Conservation (phyloP, 2,113 vertebrate species). For the Leiothrix lutea region DNA sequence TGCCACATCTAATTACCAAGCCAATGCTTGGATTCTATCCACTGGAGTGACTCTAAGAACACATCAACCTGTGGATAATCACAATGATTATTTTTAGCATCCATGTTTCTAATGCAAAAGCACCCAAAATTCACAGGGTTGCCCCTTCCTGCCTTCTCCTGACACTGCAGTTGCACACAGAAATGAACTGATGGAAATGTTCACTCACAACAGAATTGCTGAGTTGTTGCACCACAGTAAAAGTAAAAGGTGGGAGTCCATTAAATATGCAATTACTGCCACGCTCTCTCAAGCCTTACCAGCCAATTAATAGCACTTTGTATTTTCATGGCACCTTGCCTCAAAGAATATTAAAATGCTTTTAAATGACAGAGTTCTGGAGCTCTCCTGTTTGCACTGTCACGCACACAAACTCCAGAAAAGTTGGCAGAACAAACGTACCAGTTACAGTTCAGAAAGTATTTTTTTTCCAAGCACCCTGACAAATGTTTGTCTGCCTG, state of each 20-base stretch:
- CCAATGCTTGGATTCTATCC: neutral
- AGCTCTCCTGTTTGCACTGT: neutral
- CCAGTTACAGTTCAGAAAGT: neutral
- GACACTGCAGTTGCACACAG: neutral
- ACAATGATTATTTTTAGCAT: neutral
- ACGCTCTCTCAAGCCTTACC: neutral
- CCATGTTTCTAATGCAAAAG: neutral
- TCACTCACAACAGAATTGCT: fast-evolving
- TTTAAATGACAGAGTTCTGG: neutral
- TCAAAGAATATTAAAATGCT: neutral
- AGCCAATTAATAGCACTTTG: neutral
- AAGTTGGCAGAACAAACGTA: neutral
- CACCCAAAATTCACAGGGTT: neutral
- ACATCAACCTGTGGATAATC: neutral
- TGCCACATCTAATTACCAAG: neutral
- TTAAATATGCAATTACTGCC: neutral
- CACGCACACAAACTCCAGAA: fast-evolving
- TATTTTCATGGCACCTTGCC: neutral
- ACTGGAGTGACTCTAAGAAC: neutral
- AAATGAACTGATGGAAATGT: neutral
- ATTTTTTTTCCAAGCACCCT: neutral
- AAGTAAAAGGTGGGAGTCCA: neutral
- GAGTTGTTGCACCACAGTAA: neutral
- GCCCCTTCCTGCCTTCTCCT: neutral
- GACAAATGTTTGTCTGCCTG: neutral